Base-by-base conservation (phyloP, 2,888 invertebrate species). In the Aporophyla nigra region DNA sequence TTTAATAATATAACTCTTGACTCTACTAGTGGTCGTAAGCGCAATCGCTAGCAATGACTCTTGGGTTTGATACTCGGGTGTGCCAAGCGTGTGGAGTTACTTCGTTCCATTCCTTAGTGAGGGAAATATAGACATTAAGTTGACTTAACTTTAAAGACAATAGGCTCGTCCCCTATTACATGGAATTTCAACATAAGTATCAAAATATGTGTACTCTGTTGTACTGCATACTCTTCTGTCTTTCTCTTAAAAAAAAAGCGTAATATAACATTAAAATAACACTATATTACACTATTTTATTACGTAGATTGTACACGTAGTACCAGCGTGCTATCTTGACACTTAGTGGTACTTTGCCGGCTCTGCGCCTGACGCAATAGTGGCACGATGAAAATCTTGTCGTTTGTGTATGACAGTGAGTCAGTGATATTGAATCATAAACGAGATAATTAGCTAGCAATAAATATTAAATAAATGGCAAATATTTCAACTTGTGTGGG, bases 281-380 rank as follows among this genome's bases (percentile, higher is more conserved):
- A 67, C 51, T 59, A 40, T 40, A 40, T 46, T 33, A 82, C 71
- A 76, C 58, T 62, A 59, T 33, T 7, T 4, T 69, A n/a, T 33
- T 72, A 75, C 66, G 81, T 46, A 27, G 5, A 21, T 65, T 6
- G 5, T 43, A 51, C 74, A 49, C 40, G 53, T 74, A 84, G 82
- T 82, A 58, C 10, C 74, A 80, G 0, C 66, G 74, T 74, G 82
- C 19, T 69, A 84, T 68, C 84, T 7, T 65, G 75, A 10, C 75
- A 84, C 75, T 83, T 70, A 24, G 5, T 72, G 82, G 82, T 67
- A 83, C 84, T 83, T 75, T 53, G 27, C n/a, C 67, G 33, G 53
- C 53, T 67, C n/a, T 33, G n/a, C 33, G 56, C 61, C 72, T 78
- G 83, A 84, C 63, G 84, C 70, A 83, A 83, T 59, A 63, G 56